A percentile compares a stretch with the other conserved stretches of the same genome.
These are phyloP conservation scores for Uloborus plumipes DNA, from an alignment of 2,888 invertebrate genomes.

Conservation along the genomic window DNA sequence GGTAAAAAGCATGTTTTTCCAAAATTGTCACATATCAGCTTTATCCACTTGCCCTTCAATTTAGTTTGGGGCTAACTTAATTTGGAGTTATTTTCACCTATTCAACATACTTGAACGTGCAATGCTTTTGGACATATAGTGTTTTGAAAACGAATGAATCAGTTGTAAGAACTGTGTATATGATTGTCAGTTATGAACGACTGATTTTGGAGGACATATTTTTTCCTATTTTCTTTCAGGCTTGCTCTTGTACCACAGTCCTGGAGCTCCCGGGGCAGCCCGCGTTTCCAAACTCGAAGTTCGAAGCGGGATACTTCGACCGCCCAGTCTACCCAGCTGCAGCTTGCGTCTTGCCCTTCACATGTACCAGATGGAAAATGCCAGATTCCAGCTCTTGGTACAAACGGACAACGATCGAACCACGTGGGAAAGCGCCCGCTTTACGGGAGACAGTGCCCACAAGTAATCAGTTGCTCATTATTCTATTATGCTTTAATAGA, in stretches of 20 bases:
- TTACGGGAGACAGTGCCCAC: constrained; percentile 71
- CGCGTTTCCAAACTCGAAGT: constrained; percentile 19
- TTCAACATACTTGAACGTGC: no score
- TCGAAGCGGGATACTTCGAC: constrained; percentile 34
- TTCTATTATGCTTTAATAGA: neutral
- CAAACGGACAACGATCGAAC: constrained; percentile 70
- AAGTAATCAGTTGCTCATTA: constrained; percentile 69
- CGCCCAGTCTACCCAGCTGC: constrained; percentile 69
- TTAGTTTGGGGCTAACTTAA: no score
- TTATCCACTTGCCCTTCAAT: no score
- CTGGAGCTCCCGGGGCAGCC: constrained; percentile 12
- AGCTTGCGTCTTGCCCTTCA: constrained; percentile 72
- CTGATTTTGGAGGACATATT: neutral
- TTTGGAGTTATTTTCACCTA: no score
- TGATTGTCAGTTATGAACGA: no score
- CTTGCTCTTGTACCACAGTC: constrained; percentile 39
- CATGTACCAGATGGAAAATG: constrained; percentile 73
- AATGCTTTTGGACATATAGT: no score
- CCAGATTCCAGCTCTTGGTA: constrained; percentile 73
- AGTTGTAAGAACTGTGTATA: no score
- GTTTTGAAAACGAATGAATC: no score
- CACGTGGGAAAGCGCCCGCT: constrained; percentile 72
- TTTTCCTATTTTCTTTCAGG: constrained; percentile 16
- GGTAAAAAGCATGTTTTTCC: no score
- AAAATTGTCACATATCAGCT: no score